Evolutionary conservation across 1,140 invertebrate genomes (phyloP).

Genomic region (Stenopsyche tienmushanensis): DNA sequence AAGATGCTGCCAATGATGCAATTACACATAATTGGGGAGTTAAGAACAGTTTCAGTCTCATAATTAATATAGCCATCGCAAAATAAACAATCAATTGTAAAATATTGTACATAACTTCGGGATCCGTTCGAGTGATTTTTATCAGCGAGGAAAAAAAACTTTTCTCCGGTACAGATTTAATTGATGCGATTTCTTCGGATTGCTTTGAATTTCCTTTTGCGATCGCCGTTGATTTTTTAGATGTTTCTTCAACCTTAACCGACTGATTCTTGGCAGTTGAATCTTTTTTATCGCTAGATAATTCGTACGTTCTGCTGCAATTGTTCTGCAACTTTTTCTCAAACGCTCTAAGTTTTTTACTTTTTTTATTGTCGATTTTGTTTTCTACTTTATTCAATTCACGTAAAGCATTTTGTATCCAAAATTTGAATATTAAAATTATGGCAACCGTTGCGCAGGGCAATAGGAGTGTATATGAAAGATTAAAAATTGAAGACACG

Average conservation of each 20-base stretch:
- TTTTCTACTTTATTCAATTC: neutral
- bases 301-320: no score
- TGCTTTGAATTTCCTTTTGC: neutral
- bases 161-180: neutral
- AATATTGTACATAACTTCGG: slow-evolving; percentile 70
- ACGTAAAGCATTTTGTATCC: slow-evolving; percentile 46
- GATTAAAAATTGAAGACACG: slow-evolving; percentile 53
- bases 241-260: neutral
- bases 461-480: slow-evolving; percentile 59
- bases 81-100: slow-evolving; percentile 68
- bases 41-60: slow-evolving; percentile 83
- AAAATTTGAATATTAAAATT: slow-evolving; percentile 50
- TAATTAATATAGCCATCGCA: slow-evolving; percentile 75
- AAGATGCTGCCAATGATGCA: slow-evolving; percentile 60
- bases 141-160: neutral
- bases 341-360: no score
- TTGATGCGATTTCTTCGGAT: neutral
- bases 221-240: neutral
- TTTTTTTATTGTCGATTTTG: neutral
- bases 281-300: neutral
- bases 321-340: no score
- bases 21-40: slow-evolving; percentile 79
- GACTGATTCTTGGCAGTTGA: neutral
- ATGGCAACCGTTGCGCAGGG: slow-evolving; percentile 57
- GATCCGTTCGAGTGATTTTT: slow-evolving; percentile 49